These are phyloP conservation scores for Salmo trutta DNA, from an alignment of 2,797 vertebrate genomes.

Conservation along the genomic window DNA sequence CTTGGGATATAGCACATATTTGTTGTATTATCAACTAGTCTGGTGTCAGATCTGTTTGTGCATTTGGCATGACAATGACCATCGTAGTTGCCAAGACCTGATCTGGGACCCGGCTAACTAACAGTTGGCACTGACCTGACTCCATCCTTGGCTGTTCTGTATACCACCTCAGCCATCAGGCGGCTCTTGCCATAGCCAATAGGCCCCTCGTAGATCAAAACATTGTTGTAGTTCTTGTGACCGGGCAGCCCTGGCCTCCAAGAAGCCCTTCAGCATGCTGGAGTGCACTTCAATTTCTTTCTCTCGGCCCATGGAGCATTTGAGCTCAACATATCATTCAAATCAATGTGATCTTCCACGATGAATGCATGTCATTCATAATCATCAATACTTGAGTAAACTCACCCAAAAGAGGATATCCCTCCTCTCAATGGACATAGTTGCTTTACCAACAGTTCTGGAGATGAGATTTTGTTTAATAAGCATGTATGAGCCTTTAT, in stretches of 20 bases:
- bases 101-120: not conserved
- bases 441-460: conserved; percentile 61
- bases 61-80: not conserved
- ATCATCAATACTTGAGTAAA: not conserved
- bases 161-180: conserved; percentile 56
- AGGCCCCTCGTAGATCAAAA: conserved; percentile 61
- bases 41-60: not conserved
- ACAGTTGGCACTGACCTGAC: conserved; percentile 52
- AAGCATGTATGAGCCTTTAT: not conserved
- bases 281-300: conserved; percentile 58
- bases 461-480: not conserved
- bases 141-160: conserved; percentile 43
- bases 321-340: not conserved
- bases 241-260: conserved; percentile 26
- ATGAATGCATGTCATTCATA: not conserved
- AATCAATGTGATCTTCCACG: not conserved
- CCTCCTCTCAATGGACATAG: conserved; percentile 42
- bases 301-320: conserved; percentile 50
- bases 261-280: conserved; percentile 44
- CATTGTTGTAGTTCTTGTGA: conserved; percentile 1
- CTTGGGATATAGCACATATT: not conserved
- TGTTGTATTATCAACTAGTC: not conserved
- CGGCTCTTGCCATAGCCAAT: conserved; percentile 65
- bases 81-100: no score
- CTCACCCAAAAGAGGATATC: conserved; percentile 64